Base-by-base conservation (phyloP, 2,888 invertebrate species). In the Rotaria magnacalcarata region DNA sequence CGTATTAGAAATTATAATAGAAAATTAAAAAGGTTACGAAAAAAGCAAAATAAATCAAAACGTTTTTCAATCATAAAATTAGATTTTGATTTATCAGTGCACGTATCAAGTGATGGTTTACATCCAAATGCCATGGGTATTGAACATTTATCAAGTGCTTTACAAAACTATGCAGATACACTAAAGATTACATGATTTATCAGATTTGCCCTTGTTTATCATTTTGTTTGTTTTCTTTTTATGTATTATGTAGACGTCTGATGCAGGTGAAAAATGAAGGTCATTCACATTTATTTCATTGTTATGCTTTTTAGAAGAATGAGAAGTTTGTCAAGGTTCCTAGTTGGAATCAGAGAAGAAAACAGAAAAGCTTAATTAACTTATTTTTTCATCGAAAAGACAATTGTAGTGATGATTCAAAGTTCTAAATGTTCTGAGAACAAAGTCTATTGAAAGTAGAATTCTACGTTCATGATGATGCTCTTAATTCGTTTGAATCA, bases 71-170 rank as follows among this genome's bases (percentile, higher is more conserved):
- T 80, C 24, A n/a, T 47, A 14, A 24, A 47, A 47, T 80, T 80
- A 47, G n/a, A 43, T 11, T 47, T 80, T 80, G 80, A 80, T 47
- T 80, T 80, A n/a, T 47, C 80, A 24, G 2, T 47, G 34, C 80
- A 80, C 47, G 43, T 80, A 43, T 80, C 80, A 43, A 80, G 24
- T 19, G 80, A 80, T n/a, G 80, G 80, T 14, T 47, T 80, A 47
- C 80, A 80, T 80, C 80, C 80, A 47, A 80, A 80, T 80, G 47
- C 43, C 47, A 24, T 6, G 7, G 80, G 80, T 24, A 24, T 80
- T 47, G 47, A 80, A n/a, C 47, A 80, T 80, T 47, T 80, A 47
- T 80, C 80, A 14, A 43, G 47, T 47, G 47, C n/a, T 47, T 47
- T 80, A 47, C 80, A 80, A 80, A 5, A 1, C 0, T 80, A 80